These are phyloP conservation scores for Pardalotus punctatus DNA, from an alignment of 2,113 vertebrate genomes.

Conservation along the genomic window DNA sequence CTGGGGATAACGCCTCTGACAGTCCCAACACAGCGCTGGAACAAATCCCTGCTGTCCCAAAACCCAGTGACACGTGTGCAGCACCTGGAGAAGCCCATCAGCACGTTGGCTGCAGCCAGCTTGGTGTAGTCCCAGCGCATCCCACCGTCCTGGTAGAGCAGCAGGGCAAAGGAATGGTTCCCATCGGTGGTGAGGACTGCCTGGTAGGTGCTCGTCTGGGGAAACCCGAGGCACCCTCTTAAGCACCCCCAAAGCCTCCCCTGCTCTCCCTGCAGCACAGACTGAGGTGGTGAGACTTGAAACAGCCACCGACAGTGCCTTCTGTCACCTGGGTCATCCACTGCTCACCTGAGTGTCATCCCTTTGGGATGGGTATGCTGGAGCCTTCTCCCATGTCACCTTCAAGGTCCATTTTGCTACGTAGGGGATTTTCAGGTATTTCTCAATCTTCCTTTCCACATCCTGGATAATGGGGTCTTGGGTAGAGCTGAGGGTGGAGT, in stretches of 20 bases:
- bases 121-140: conserved; percentile 26
- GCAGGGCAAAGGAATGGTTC: background rate
- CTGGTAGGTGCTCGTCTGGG: conserved; percentile 41
- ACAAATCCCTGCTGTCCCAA: background rate
- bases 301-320: background rate
- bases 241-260: background rate
- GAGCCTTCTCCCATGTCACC: conserved; percentile 70
- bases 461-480: background rate
- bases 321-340: background rate
- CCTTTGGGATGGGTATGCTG: background rate
- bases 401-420: conserved; percentile 76
- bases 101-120: background rate
- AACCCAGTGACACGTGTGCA: fast-evolving
- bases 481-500: conserved; percentile 19
- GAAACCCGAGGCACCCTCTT: background rate
- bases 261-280: fast-evolving
- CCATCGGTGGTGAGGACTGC: background rate
- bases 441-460: conserved; percentile 62
- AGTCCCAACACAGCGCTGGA: background rate
- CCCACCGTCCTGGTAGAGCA: background rate
- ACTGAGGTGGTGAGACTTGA: fast-evolving
- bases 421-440: conserved; percentile 30
- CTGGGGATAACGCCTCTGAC: fast-evolving
- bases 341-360: background rate
- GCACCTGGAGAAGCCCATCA: conserved; percentile 57